These are phyloP conservation scores for Volucella zonaria DNA, from an alignment of 2,888 invertebrate species.

Conservation along the genomic window DNA sequence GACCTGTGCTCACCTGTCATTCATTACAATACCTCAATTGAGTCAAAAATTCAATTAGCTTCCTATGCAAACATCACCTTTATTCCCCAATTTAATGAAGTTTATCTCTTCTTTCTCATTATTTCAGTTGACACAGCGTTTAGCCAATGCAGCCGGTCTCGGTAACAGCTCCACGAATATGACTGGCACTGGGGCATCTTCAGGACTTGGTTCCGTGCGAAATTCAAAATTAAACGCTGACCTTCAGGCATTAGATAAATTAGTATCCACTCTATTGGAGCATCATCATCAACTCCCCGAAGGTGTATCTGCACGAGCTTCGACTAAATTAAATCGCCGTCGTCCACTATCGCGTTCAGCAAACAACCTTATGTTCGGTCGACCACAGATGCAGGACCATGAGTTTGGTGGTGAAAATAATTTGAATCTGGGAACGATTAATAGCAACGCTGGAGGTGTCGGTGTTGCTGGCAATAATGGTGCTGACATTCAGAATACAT, in stretches of 20 bases:
- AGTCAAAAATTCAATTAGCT: conserved; percentile 30
- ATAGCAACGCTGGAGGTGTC: conserved; percentile 40
- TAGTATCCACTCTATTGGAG: conserved; percentile 85
- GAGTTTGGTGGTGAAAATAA: conserved; percentile 66
- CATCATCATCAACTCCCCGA: conserved; percentile 73
- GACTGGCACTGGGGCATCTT: conserved; percentile 17
- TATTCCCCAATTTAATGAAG: conserved; percentile 58
- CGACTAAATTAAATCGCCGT: conserved; percentile 81
- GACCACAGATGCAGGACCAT: conserved; percentile 60
- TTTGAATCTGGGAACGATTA: conserved; percentile 64
- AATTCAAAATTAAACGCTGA: conserved; percentile 84
- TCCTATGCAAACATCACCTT: not conserved
- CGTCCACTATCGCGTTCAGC: conserved; percentile 82
- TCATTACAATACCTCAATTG: not conserved
- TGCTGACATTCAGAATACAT: conserved; percentile 74
- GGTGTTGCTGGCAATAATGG: conserved; percentile 51
- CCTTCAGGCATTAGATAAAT: conserved; percentile 86
- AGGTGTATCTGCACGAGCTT: conserved; percentile 65
- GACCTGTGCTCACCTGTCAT: not conserved
- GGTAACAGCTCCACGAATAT: conserved; percentile 62
- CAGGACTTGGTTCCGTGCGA: conserved; percentile 79
- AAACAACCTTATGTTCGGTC: conserved; percentile 77
- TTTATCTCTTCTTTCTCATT: conserved; percentile 37
- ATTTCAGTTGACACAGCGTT: conserved; percentile 79
- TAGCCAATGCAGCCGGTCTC: conserved; percentile 80